A percentile compares a stretch with the other conserved stretches of the same genome.
Evolutionary conservation across 2,113 vertebrate genomes (phyloP).

Genomic region (Hippopotamus amphibius): DNA sequence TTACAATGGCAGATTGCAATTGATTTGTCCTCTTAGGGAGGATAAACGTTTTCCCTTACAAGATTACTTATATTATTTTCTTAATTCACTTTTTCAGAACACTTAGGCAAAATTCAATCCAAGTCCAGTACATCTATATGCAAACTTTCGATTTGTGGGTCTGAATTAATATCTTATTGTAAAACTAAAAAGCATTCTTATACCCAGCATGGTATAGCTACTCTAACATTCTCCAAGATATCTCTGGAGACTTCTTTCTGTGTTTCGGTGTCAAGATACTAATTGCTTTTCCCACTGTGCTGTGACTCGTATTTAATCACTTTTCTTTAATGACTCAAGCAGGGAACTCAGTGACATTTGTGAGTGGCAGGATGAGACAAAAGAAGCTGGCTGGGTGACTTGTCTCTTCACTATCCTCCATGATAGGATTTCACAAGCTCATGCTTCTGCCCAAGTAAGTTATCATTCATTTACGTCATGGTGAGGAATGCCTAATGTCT

Average conservation of each 20-base stretch:
- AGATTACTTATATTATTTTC: neutral
- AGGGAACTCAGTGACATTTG: slow-evolving; percentile 63
- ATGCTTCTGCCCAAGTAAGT: slow-evolving; percentile 66
- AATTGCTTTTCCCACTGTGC: slow-evolving; percentile 35
- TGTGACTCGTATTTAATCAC: slow-evolving; percentile 59
- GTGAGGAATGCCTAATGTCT: slow-evolving; percentile 23
- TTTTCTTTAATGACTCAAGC: slow-evolving; percentile 64
- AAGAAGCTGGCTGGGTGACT: slow-evolving; percentile 63
- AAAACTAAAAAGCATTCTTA: slow-evolving; percentile 6
- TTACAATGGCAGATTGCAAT: neutral
- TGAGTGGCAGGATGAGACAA: slow-evolving; percentile 4
- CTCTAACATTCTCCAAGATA: neutral
- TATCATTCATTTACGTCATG: slow-evolving; percentile 67
- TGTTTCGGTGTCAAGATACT: slow-evolving; percentile 60
- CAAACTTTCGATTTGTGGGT: neutral
- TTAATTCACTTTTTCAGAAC: slow-evolving; percentile 26
- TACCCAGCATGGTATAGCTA: no score
- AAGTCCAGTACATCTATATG: neutral
- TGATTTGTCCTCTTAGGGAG: slow-evolving; percentile 28
- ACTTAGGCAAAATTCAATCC: neutral
- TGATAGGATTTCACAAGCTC: slow-evolving; percentile 71
- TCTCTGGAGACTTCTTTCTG: neutral
- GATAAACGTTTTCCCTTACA: neutral
- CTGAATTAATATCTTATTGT: neutral
- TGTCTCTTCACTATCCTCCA: slow-evolving; percentile 67